A percentile compares a stretch with the other conserved stretches of the same genome.
These are phyloP conservation scores for Papilio polytes DNA, from an alignment of 1,140 invertebrate genomes.

Conservation along the genomic window DNA sequence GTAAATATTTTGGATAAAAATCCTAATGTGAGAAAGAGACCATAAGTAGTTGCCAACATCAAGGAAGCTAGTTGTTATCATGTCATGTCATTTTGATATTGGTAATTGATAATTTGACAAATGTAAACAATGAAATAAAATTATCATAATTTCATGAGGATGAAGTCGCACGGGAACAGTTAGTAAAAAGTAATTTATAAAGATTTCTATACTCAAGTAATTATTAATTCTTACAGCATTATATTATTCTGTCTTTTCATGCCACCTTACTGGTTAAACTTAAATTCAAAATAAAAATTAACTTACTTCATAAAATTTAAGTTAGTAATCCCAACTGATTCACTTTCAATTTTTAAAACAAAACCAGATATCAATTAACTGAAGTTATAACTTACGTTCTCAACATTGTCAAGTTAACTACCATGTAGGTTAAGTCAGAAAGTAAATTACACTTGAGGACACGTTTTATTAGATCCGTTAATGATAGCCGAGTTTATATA, in stretches of 20 bases:
- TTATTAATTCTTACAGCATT: too few species aligned
- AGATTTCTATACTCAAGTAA: background rate
- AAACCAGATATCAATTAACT: background rate
- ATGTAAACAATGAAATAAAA: too few species aligned
- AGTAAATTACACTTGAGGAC: background rate
- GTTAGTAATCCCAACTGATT: background rate
- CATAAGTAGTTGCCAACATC: too few species aligned
- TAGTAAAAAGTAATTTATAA: background rate
- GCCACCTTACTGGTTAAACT: too few species aligned
- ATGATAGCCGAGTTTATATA: background rate
- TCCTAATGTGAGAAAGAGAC: too few species aligned
- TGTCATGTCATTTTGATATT: too few species aligned
- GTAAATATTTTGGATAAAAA: too few species aligned
- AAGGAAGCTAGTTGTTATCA: too few species aligned
- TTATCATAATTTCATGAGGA: too few species aligned
- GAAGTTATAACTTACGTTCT: background rate
- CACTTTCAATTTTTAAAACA: background rate
- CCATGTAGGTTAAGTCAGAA: background rate
- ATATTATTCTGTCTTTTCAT: too few species aligned
- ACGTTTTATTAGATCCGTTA: background rate
- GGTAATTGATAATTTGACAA: too few species aligned
- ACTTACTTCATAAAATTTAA: background rate
- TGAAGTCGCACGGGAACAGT: too few species aligned
- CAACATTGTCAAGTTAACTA: background rate
- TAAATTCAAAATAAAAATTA: background rate